Evolutionary conservation across 1,140 invertebrate genomes (phyloP), one percentile per base, ranked within the genome.

Genomic region (Drosophila arizonae): DNA sequence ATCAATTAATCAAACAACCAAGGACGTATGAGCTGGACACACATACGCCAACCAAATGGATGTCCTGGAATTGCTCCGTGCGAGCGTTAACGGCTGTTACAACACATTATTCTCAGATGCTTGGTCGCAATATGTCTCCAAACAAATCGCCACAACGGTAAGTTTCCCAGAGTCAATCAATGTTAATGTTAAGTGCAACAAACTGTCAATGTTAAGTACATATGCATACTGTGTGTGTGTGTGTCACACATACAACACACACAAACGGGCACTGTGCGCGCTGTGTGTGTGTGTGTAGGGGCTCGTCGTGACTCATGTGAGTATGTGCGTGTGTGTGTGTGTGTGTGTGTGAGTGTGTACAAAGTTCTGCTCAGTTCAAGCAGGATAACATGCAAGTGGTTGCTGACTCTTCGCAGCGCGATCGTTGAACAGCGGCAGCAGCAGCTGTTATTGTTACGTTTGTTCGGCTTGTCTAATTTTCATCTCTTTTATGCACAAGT

Each of bases 61-160:
- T 76, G 77, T 88, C 54, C 80, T 88, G 66, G 85, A 88, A 66
- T 17, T 88, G 67, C 43, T 88, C 50, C 85, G 84, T 76, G 80
- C 73, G 64, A 84, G 85, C 63, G 74, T 71, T 58, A 61, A 46
- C 36, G 74, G 85, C 54, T 61, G 52, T 70, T 90, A 79, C 55
- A 85, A 79, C 36, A 70, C 72, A 45, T 56, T 91, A 58, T 88
- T 91, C 57, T 90, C 90, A 24, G 90, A 91, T 54, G 70, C 76
- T 15, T 91, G 90, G 90, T 77, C 61, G 61, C 75, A 80, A 26
- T 79, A 88, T 57, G 66, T 91, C n/a, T 77, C 77, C 58, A 65
- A 75, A 36, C 74, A 91, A 80, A 70, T 90, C 51, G 69, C 71
- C 52, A 66, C 66, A 46, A 70, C 81, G 68, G 90, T 91, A 76